These are phyloP conservation scores for Poicephalus gulielmi DNA, from an alignment of 2,113 vertebrate genomes.

Conservation along the genomic window DNA sequence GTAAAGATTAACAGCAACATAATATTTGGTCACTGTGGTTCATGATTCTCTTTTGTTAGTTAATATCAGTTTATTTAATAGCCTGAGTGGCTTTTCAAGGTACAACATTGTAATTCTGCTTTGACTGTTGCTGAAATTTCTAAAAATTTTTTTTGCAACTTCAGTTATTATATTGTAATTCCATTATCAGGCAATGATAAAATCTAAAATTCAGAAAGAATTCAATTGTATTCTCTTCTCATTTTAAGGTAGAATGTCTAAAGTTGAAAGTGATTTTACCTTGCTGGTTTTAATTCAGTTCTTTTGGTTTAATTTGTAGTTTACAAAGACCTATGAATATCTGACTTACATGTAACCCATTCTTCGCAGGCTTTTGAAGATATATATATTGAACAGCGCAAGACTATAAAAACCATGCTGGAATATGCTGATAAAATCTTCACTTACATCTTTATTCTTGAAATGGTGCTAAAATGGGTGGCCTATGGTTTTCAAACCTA, in stretches of 20 bases:
- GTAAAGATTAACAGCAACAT: background rate
- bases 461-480: constrained; percentile 98
- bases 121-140: background rate
- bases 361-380: constrained; percentile 93
- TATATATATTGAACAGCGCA: constrained; percentile 86
- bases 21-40: background rate
- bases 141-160: background rate
- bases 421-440: constrained; percentile 97
- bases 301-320: background rate
- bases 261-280: background rate
- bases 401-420: constrained; percentile 84
- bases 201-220: background rate
- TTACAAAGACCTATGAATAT: background rate
- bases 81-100: background rate
- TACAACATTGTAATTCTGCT: background rate
- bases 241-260: background rate
- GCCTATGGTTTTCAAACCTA: constrained; percentile 97
- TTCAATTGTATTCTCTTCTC: background rate
- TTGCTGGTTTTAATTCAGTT: background rate
- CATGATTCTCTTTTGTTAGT: background rate
- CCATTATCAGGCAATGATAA: background rate
- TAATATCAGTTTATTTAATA: background rate
- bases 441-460: constrained; percentile 95
- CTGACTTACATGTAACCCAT: background rate
- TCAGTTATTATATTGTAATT: background rate